Evolutionary conservation across 2,888 invertebrate genomes (phyloP).

Genomic region (Ariolimax columbianus): DNA sequence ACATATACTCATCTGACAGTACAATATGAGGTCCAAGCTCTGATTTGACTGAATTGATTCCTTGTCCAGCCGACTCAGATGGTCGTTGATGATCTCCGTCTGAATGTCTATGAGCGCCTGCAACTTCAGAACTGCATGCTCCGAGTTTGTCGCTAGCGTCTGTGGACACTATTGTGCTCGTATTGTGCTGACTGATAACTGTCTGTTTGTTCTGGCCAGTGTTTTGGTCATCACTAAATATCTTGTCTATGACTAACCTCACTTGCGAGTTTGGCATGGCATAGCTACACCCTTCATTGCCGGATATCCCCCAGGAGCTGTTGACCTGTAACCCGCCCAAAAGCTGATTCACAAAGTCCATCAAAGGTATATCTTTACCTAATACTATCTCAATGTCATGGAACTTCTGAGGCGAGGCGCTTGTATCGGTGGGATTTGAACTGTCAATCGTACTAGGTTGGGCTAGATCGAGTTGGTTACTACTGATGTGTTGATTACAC

Average conservation of each 20-base stretch:
- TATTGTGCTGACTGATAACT: neutral
- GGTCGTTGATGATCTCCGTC: neutral
- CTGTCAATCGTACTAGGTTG: neutral
- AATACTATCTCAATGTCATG: conserved; percentile 31
- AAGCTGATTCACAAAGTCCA: conserved; percentile 21
- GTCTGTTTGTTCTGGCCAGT: neutral
- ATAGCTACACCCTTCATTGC: neutral
- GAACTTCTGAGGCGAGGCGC: neutral
- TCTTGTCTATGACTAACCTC: conserved; percentile 19
- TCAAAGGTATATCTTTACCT: conserved; percentile 4
- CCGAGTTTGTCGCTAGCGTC: neutral
- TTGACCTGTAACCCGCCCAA: conserved; percentile 19
- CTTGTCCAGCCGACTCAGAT: neutral
- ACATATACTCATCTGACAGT: neutral
- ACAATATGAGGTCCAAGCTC: neutral
- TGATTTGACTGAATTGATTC: neutral
- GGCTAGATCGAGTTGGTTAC: neutral
- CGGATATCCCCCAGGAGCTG: neutral
- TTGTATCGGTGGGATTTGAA: neutral
- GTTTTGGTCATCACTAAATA: neutral
- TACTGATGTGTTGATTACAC: neutral
- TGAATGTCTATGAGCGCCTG: too few relatives aligned
- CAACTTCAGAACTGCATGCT: neutral
- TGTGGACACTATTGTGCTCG: neutral
- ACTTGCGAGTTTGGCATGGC: conserved; percentile 17